These are phyloP conservation scores for Philaethria dido DNA, from an alignment of 2,888 invertebrate genomes.

Conservation along the genomic window DNA sequence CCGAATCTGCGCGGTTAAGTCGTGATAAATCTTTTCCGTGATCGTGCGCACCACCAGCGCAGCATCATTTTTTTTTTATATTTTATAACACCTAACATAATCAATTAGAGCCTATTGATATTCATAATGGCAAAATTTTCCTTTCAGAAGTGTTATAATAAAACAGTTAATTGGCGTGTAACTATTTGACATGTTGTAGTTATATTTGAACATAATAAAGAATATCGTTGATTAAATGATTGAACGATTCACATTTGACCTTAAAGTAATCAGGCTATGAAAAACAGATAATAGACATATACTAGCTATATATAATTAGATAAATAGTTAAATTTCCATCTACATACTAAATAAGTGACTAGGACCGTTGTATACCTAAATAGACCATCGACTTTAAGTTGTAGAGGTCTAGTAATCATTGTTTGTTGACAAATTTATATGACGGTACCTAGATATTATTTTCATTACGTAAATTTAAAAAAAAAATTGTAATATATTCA, in stretches of 20 bases:
- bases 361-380: too few relatives aligned
- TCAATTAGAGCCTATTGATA: slow-evolving; percentile 54
- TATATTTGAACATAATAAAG: slow-evolving; percentile 9
- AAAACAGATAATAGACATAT: neutral
- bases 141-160: slow-evolving; percentile 4
- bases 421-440: too few relatives aligned
- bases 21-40: slow-evolving; percentile 72
- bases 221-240: neutral
- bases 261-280: neutral
- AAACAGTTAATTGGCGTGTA: slow-evolving; percentile 11
- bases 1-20: slow-evolving; percentile 48
- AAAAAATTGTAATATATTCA: too few relatives aligned
- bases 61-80: slow-evolving; percentile 45
- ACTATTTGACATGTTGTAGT: slow-evolving; percentile 8
- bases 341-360: too few relatives aligned
- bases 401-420: too few relatives aligned
- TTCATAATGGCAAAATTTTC: slow-evolving; percentile 32
- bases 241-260: neutral
- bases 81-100: slow-evolving; percentile 48
- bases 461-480: too few relatives aligned
- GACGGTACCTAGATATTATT: too few relatives aligned
- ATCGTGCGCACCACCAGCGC: slow-evolving; percentile 61
- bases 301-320: neutral
- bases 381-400: too few relatives aligned
- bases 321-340: neutral